phyloP scores from a whole-genome alignment of 2,888 invertebrate genomes.

The Hirtodrosophila confusa region DNA sequence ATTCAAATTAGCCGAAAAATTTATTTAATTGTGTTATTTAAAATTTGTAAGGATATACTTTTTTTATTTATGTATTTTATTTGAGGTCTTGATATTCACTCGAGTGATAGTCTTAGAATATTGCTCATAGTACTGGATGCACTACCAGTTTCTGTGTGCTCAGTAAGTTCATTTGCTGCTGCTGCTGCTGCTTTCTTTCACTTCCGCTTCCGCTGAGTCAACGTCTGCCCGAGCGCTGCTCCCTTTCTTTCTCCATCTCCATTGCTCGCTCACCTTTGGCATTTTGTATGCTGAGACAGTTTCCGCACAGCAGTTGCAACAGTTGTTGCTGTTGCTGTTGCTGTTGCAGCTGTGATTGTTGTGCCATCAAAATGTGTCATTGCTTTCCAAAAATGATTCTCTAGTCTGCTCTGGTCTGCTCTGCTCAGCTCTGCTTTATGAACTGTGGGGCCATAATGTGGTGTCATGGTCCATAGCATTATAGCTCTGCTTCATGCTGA shows the following conservation, averaged over 20 bases:
- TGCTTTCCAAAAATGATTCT: constrained; percentile 43
- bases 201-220: constrained; percentile 38
- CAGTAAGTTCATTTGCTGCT: constrained; percentile 27
- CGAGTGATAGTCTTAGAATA: too few relatives aligned
- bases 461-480: constrained; percentile 25
- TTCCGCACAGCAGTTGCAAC: constrained; percentile 41
- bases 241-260: constrained; percentile 3
- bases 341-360: constrained; percentile 52
- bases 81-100: too few relatives aligned
- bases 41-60: too few relatives aligned
- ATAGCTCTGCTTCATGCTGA: constrained; percentile 26
- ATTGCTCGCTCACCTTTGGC: constrained; percentile 51
- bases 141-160: not conserved
- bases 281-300: constrained; percentile 51
- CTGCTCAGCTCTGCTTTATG: not conserved
- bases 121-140: not conserved
- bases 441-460: constrained; percentile 14
- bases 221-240: constrained; percentile 1
- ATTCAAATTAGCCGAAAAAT: too few relatives aligned
- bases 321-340: constrained; percentile 20
- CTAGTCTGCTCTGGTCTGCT: constrained; percentile 1
- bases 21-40: too few relatives aligned
- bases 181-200: constrained; percentile 1
- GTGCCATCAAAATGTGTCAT: constrained; percentile 61
- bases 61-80: too few relatives aligned